These are phyloP conservation scores for Turritopsis rubra DNA, from an alignment of 30 jellyfish, hydroid and myxozoan species.

Conservation along the genomic window DNA sequence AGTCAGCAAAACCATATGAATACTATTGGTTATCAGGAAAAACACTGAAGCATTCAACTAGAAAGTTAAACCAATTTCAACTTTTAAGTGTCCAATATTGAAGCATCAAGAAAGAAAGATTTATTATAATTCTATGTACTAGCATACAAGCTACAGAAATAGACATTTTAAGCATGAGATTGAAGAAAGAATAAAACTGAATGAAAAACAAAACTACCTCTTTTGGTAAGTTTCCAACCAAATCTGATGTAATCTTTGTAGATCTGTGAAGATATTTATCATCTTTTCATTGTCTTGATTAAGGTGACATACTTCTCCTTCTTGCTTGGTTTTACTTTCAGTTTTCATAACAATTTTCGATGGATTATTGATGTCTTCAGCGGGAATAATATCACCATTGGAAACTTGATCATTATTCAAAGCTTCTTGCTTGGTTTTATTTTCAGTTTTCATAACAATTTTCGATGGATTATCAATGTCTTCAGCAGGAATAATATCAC, in stretches of 20 bases:
- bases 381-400: neutral
- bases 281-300: neutral
- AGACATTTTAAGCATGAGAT: too few species aligned
- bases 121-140: neutral
- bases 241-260: neutral
- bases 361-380: neutral
- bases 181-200: too few species aligned
- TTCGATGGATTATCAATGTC: neutral
- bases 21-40: too few species aligned
- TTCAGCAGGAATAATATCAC: neutral
- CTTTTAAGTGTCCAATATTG: neutral
- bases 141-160: neutral
- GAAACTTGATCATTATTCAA: too few species aligned
- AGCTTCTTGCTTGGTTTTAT: too few species aligned
- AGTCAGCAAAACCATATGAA: too few species aligned
- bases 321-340: neutral
- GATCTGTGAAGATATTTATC: neutral
- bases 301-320: neutral
- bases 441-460: neutral
- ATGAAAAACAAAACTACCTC: neutral
- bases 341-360: neutral
- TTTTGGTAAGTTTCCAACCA: neutral
- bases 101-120: too few species aligned
- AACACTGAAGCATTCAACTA: too few species aligned
- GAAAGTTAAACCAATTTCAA: neutral